These are phyloP conservation scores for Cydia amplana DNA, from an alignment of 1,140 invertebrate species.

Conservation along the genomic window DNA sequence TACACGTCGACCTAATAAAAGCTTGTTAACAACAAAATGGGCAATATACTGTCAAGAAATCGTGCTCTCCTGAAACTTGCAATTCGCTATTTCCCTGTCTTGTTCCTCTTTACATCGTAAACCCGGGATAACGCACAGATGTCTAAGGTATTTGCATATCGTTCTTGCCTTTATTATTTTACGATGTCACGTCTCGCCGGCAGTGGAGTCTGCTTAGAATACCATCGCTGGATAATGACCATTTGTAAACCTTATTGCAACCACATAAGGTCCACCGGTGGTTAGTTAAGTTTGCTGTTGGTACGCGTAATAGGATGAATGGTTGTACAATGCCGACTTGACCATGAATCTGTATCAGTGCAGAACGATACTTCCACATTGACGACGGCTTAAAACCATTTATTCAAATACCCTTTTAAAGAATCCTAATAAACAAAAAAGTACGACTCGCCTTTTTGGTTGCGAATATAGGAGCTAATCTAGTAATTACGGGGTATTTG, in stretches of 20 bases:
- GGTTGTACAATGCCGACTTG: neutral
- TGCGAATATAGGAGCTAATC: too few species aligned
- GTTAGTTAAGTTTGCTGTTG: too few species aligned
- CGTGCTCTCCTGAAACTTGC: neutral
- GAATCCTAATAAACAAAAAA: too few species aligned
- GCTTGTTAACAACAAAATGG: too few species aligned
- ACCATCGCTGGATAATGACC: too few species aligned
- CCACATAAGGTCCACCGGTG: too few species aligned
- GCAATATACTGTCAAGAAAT: neutral
- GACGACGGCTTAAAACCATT: too few species aligned
- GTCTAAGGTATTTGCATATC: slow-evolving; percentile 3
- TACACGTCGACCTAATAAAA: too few species aligned
- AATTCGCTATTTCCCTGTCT: neutral
- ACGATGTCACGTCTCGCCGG: slow-evolving; percentile 4
- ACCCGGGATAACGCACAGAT: neutral
- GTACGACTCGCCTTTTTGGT: too few species aligned
- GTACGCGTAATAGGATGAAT: slow-evolving; percentile 8
- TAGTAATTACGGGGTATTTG: too few species aligned
- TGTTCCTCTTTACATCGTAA: neutral
- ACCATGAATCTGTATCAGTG: neutral
- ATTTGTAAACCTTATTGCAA: too few species aligned
- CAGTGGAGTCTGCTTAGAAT: slow-evolving; percentile 8
- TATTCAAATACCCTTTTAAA: neutral
- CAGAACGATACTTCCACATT: neutral
- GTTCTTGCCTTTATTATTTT: slow-evolving; percentile 18